These are phyloP conservation scores for Aromia moschata DNA, from an alignment of 2,888 invertebrate species.

Conservation along the genomic window DNA sequence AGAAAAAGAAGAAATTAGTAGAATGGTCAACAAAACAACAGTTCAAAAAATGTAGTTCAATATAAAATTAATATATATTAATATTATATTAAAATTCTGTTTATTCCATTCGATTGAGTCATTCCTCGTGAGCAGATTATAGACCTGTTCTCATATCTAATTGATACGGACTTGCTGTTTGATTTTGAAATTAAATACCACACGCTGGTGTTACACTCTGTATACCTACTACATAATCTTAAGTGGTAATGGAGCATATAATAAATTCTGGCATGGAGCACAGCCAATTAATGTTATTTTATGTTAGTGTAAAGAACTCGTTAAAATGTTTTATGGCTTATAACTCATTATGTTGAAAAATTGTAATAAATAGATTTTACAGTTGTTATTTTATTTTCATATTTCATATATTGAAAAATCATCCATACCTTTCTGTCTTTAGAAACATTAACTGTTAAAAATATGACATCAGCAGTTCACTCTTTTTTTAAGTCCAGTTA, in stretches of 20 bases:
- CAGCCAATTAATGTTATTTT: slow-evolving; percentile 16
- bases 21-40: no score
- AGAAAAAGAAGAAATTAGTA: no score
- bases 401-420: not conserved
- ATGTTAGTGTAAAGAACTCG: slow-evolving; percentile 11
- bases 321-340: slow-evolving; percentile 20
- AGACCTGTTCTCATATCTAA: no score
- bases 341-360: slow-evolving; percentile 16
- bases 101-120: no score
- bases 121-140: no score
- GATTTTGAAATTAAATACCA: no score
- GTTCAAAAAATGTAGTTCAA: no score
- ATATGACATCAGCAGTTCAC: not conserved
- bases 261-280: slow-evolving; percentile 18
- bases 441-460: not conserved
- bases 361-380: slow-evolving; percentile 4
- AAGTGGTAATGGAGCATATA: not conserved
- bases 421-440: not conserved
- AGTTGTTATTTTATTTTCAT: not conserved
- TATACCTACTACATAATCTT: not conserved
- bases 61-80: no score
- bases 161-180: no score
- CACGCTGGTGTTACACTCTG: not conserved
- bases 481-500: not conserved
- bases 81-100: no score